Evolutionary conservation across 2,888 invertebrate species (phyloP).

Genomic region (Thymelicus lineola): DNA sequence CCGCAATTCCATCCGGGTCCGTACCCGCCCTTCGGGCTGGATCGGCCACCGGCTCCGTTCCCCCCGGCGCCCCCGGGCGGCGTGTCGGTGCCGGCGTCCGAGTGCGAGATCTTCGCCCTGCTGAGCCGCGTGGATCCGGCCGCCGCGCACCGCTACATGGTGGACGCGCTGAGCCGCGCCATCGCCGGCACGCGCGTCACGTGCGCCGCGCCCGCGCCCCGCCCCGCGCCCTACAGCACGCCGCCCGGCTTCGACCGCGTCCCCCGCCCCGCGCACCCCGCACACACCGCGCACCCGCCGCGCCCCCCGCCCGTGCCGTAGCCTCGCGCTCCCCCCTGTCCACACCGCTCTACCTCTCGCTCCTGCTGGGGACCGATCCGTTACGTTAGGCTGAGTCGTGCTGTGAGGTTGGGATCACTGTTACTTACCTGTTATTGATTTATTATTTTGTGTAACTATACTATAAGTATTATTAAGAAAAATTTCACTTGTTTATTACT

Average conservation of each 20-base stretch:
- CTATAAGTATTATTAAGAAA: no score
- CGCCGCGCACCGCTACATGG: conserved; percentile 65
- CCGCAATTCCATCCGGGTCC: background rate
- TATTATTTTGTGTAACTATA: no score
- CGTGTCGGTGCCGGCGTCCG: conserved; percentile 54
- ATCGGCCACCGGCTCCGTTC: conserved; percentile 8
- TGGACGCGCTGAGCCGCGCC: conserved; percentile 55
- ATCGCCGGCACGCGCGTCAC: conserved; percentile 48
- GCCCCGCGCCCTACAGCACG: conserved; percentile 1
- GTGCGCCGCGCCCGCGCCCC: background rate
- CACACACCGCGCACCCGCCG: conserved; percentile 34
- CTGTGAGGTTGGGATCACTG: background rate
- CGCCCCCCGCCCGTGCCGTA: conserved; percentile 28
- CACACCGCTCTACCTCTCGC: no score
- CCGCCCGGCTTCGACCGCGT: background rate
- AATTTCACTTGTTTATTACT: background rate
- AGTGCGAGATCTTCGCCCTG: conserved; percentile 58
- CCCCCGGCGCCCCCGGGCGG: conserved; percentile 20
- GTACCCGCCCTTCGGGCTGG: background rate
- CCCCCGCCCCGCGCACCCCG: conserved; percentile 10
- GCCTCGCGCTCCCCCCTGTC: background rate
- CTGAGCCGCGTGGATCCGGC: conserved; percentile 55
- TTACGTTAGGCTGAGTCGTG: background rate
- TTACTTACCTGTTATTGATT: background rate
- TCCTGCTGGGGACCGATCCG: background rate